A percentile compares a stretch with the other conserved stretches of the same genome.
Conservation (phyloP, 2,113 vertebrate genomes). For the Typhlomys cinereus region DNA sequence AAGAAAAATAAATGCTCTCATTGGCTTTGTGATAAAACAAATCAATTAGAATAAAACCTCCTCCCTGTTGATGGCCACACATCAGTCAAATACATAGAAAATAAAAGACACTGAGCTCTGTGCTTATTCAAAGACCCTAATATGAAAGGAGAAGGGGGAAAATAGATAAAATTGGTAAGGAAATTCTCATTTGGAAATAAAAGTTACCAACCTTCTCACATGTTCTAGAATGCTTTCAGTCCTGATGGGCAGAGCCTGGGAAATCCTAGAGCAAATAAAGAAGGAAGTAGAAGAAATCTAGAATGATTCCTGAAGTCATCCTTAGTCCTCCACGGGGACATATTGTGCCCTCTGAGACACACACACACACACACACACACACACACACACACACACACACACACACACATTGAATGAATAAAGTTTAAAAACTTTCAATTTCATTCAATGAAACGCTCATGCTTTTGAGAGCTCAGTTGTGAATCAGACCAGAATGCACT, state of each 20-base stretch:
- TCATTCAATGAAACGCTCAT: not conserved
- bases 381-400: too few species aligned
- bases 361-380: too few species aligned
- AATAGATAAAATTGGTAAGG: not conserved
- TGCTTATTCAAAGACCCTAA: not conserved
- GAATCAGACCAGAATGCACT: not conserved
- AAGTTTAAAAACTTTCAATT: not conserved
- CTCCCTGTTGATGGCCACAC: not conserved
- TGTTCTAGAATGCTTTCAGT: too few species aligned
- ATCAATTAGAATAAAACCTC: not conserved
- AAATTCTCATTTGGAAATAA: not conserved
- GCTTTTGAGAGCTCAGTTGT: not conserved
- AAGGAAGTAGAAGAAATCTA: too few species aligned
- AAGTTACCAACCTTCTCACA: too few species aligned
- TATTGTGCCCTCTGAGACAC: too few species aligned
- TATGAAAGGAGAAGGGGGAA: not conserved
- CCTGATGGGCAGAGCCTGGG: too few species aligned
- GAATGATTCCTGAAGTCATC: too few species aligned
- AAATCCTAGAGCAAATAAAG: too few species aligned
- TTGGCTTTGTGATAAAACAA: not conserved
- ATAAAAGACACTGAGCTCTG: not conserved
- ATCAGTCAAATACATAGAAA: too few species aligned
- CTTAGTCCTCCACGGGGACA: too few species aligned
- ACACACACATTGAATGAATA: too few species aligned
- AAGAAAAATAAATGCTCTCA: not conserved